A percentile compares a stretch with the other conserved stretches of the same genome.
Conservation (phyloP, 2,888 invertebrate genomes). For the Trachelus troglodyta region DNA sequence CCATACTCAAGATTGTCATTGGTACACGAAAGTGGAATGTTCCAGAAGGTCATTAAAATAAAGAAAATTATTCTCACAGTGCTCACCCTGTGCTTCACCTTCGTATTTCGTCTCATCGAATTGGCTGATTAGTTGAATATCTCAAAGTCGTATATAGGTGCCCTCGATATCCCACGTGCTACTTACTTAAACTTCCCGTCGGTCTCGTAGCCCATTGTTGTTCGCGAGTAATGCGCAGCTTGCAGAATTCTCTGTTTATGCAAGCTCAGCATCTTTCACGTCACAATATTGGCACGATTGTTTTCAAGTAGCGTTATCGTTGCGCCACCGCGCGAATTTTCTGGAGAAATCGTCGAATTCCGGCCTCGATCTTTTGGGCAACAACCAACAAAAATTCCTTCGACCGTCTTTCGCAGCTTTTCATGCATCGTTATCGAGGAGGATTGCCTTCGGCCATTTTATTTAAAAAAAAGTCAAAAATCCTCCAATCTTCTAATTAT, state of each 20-base stretch:
- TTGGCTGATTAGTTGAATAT: neutral
- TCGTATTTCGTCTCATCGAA: neutral
- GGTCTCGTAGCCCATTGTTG: neutral
- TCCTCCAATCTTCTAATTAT: too few relatives aligned
- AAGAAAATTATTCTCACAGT: neutral
- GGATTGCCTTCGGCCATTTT: neutral
- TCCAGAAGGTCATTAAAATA: neutral
- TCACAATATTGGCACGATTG: conserved; percentile 28
- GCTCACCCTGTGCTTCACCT: neutral
- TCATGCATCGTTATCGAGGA: neutral
- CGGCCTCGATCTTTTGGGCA: neutral
- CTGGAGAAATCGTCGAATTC: neutral
- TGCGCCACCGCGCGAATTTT: neutral
- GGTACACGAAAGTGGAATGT: neutral
- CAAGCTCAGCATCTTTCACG: conserved; percentile 42
- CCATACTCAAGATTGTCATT: neutral
- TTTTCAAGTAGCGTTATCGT: neutral
- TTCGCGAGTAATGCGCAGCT: conserved; percentile 15
- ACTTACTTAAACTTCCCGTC: neutral
- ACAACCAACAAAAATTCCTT: neutral
- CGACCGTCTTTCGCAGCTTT: neutral
- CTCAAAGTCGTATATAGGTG: neutral
- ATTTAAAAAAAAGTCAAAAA: neutral
- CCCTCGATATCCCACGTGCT: neutral
- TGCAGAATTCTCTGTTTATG: conserved; percentile 37